These are phyloP conservation scores for Prionace glauca DNA, from an alignment of 2,797 vertebrate species.

Conservation along the genomic window DNA sequence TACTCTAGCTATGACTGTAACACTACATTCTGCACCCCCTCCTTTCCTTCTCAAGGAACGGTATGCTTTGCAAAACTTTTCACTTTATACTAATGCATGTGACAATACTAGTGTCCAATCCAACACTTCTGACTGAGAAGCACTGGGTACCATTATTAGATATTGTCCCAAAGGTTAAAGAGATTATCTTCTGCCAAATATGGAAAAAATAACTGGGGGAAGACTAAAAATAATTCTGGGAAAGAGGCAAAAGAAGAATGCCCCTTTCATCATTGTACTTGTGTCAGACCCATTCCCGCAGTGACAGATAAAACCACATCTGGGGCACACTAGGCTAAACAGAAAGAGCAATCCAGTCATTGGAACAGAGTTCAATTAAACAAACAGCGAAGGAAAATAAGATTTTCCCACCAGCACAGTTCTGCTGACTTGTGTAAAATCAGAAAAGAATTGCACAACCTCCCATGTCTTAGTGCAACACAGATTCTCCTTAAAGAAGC, in stretches of 20 bases:
- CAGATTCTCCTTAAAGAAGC: slow-evolving; percentile 9
- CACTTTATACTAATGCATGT: too few relatives aligned
- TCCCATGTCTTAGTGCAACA: neutral
- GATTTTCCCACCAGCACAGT: slow-evolving; percentile 2
- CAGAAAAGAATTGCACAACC: neutral
- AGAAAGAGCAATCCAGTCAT: neutral
- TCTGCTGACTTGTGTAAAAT: neutral
- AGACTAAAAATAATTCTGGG: neutral
- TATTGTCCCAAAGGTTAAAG: neutral
- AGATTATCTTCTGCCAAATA: neutral
- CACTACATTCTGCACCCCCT: too few relatives aligned
- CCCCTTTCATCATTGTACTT: neutral
- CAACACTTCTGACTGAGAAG: too few relatives aligned
- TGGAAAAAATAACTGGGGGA: neutral
- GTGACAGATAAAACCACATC: neutral
- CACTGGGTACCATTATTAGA: neutral
- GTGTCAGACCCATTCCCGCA: neutral
- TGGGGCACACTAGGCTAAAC: neutral
- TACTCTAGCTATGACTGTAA: too few relatives aligned
- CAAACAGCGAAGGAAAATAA: neutral
- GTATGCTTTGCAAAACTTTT: too few relatives aligned
- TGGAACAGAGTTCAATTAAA: neutral
- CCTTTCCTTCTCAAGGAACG: too few relatives aligned
- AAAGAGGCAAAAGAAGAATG: neutral
- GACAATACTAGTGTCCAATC: too few relatives aligned